phyloP scores from a whole-genome alignment of 2,113 vertebrate genomes.

The Hirundichthys speculiger region DNA sequence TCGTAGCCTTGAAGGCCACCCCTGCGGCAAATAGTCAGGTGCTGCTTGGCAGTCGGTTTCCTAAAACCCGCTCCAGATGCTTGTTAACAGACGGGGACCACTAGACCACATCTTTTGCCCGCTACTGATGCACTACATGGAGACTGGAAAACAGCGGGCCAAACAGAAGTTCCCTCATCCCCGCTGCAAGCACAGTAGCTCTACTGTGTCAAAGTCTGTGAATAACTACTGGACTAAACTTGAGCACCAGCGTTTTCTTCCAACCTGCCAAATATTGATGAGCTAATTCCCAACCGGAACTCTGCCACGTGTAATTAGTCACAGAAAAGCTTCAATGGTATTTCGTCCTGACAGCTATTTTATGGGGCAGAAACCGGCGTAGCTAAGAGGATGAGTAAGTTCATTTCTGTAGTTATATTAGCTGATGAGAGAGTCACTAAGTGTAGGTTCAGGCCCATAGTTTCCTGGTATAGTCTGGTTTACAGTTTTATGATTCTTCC shows the following conservation, averaged over 20 bases:
- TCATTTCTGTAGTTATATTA: conserved; percentile 59
- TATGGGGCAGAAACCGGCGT: conserved; percentile 35
- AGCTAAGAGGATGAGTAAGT: conserved; percentile 58
- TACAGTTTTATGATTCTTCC: conserved; percentile 76
- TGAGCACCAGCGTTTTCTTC: conserved; percentile 19
- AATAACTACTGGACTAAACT: conserved; percentile 37
- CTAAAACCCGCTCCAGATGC: conserved; percentile 61
- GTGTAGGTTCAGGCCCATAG: conserved; percentile 69
- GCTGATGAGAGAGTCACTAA: conserved; percentile 61
- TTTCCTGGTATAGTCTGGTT: conserved; percentile 78
- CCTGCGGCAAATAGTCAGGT: conserved; percentile 53
- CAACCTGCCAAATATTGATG: conserved; percentile 52
- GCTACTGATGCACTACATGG: conserved; percentile 35
- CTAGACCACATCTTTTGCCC: conserved; percentile 47
- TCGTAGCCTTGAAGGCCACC: conserved; percentile 48
- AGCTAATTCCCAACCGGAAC: conserved; percentile 55
- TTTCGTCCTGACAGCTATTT: conserved; percentile 40
- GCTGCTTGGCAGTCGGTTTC: conserved; percentile 47
- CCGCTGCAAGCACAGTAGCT: conserved; percentile 52
- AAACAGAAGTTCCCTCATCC: conserved; percentile 16
- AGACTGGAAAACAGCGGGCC: conserved; percentile 40
- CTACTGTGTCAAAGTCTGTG: conserved; percentile 37
- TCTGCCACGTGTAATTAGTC: conserved; percentile 52
- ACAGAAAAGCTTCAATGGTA: conserved; percentile 49
- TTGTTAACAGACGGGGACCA: conserved; percentile 47